Conservation (phyloP, 2,113 vertebrate genomes). For the Stigmatopora nigra region DNA sequence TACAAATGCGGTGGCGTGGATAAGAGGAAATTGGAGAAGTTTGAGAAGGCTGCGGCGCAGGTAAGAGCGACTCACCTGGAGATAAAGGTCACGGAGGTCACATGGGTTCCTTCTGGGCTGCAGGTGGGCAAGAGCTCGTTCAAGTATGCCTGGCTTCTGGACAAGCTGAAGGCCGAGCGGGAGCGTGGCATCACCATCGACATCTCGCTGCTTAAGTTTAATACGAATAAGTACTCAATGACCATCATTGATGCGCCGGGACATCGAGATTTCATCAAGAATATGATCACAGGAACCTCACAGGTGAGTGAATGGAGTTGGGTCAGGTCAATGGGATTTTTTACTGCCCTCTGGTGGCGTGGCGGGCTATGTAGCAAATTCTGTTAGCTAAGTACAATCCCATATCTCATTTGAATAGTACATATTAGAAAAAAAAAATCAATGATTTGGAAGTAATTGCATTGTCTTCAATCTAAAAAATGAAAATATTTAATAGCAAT, state of each 20-base stretch:
- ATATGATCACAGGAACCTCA: conserved; percentile 80
- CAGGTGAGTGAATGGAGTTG: conserved; percentile 46
- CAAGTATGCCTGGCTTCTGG: conserved; percentile 77
- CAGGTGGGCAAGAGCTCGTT: conserved; percentile 78
- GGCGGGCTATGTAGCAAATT: background rate
- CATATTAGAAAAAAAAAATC: no score
- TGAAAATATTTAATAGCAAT: no score
- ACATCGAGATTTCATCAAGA: conserved; percentile 78
- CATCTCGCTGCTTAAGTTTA: conserved; percentile 73
- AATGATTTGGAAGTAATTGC: no score
- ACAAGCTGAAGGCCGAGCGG: conserved; percentile 75
- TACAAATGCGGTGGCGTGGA: conserved; percentile 75
- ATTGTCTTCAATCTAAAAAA: no score
- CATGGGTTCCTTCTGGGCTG: no score
- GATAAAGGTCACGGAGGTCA: no score
- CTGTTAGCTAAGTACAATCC: no score
- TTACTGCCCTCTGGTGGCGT: background rate
- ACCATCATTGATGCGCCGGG: conserved; percentile 78
- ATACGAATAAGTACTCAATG: conserved; percentile 70
- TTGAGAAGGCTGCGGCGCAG: conserved; percentile 70
- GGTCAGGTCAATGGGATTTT: no score
- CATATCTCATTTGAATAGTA: no score
- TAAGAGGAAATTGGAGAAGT: conserved; percentile 69
- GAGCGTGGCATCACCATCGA: conserved; percentile 78
- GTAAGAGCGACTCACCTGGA: conserved; percentile 24